Conservation (phyloP, 2,888 invertebrate species). For the Branchellion lobata region DNA sequence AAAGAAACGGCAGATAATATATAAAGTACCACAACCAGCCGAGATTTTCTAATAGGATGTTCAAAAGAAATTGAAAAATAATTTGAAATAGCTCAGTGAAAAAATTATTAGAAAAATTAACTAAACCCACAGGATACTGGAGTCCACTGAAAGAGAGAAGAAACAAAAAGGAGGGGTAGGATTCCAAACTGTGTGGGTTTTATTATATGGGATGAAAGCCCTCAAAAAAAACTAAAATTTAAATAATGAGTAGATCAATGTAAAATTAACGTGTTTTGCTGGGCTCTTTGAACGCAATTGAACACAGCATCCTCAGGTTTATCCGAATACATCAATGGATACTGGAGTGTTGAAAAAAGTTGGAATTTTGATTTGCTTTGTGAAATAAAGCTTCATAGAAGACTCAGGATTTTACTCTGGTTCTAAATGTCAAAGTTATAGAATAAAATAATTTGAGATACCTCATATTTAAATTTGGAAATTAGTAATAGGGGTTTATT, state of each 20-base stretch:
- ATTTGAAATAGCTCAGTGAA: too few relatives aligned
- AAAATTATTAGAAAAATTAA: too few relatives aligned
- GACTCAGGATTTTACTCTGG: too few relatives aligned
- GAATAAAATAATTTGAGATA: too few relatives aligned
- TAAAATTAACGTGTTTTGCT: slow-evolving; percentile 63
- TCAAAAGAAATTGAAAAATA: too few relatives aligned
- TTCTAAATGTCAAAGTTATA: too few relatives aligned
- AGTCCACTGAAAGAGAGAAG: slow-evolving; percentile 63
- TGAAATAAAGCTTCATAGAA: slow-evolving; percentile 53
- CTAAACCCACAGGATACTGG: slow-evolving; percentile 61
- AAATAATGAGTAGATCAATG: not conserved
- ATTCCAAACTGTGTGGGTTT: slow-evolving; percentile 57
- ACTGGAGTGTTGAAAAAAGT: slow-evolving; percentile 53
- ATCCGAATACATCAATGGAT: slow-evolving; percentile 64
- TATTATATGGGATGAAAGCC: slow-evolving; percentile 8
- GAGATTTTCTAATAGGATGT: too few relatives aligned
- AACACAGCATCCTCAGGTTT: slow-evolving; percentile 58
- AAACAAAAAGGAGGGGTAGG: slow-evolving; percentile 59
- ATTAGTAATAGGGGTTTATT: too few relatives aligned
- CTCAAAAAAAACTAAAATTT: not conserved
- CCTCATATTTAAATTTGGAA: too few relatives aligned
- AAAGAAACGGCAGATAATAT: slow-evolving; percentile 60
- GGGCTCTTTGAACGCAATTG: slow-evolving; percentile 64
- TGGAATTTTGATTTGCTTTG: not conserved
- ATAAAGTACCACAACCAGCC: slow-evolving; percentile 48